Conservation (phyloP, 30 jellyfish, hydroid and myxozoan species). For the Nemopilema nomurai region DNA sequence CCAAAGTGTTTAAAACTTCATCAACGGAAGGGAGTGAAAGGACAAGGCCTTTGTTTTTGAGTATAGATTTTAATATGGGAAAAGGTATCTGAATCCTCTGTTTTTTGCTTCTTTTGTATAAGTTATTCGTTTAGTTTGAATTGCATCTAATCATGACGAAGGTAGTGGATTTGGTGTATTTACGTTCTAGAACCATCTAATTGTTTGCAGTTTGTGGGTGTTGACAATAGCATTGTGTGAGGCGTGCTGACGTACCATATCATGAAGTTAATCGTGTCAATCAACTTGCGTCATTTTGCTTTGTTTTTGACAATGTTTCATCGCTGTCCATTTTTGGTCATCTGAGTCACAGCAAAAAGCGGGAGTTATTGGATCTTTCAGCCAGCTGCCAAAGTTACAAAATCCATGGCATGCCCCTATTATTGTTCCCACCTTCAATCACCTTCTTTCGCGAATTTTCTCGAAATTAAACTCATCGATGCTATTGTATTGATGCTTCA, state of each 20-base stretch:
- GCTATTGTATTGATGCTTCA: too few relatives aligned
- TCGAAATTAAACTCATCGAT: background rate
- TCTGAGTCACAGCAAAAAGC: background rate
- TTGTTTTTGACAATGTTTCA: background rate
- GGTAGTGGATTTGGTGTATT: background rate
- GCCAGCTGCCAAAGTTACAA: too few relatives aligned
- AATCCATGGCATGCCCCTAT: too few relatives aligned
- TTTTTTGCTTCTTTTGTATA: background rate
- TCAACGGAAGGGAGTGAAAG: background rate
- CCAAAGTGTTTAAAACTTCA: background rate
- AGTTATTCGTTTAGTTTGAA: background rate
- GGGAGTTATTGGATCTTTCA: background rate
- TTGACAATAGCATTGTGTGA: background rate
- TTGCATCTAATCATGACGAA: background rate
- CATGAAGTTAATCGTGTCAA: background rate
- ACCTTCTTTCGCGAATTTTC: background rate
- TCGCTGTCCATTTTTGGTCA: background rate
- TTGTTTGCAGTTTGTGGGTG: background rate
- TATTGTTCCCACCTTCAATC: too few relatives aligned
- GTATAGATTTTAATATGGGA: slow-evolving; percentile 1
- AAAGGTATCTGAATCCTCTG: slow-evolving; percentile 1
- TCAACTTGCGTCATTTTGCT: background rate
- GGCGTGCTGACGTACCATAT: background rate
- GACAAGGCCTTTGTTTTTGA: background rate
- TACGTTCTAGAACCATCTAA: background rate